phyloP scores from a whole-genome alignment of 2,888 invertebrate species.

The Drosophila stalkeri region DNA sequence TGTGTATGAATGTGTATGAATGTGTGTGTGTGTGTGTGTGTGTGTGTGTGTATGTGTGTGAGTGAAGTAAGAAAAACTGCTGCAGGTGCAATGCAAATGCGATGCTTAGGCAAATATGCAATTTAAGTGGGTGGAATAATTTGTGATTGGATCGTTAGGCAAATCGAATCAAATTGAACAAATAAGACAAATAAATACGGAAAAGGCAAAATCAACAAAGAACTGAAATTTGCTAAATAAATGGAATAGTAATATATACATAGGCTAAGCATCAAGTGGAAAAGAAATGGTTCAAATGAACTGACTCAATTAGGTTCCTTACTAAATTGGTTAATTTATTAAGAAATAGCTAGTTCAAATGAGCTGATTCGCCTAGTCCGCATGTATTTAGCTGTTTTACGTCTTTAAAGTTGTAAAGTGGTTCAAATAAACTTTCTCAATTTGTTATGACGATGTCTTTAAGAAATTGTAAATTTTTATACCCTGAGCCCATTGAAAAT shows the following conservation, averaged over 20 bases:
- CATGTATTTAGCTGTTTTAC: no score
- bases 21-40: neutral
- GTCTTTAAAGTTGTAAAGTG: neutral
- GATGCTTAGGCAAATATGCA: slow-evolving; percentile 44
- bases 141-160: slow-evolving; percentile 28
- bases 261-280: no score
- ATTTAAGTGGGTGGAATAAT: slow-evolving; percentile 48
- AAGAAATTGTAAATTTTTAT: no score
- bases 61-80: slow-evolving; percentile 23
- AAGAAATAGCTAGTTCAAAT: neutral
- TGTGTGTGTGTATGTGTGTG: neutral
- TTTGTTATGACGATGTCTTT: neutral
- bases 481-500: no score
- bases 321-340: neutral
- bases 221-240: neutral
- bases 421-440: neutral
- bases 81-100: slow-evolving; percentile 50
- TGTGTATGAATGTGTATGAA: slow-evolving; percentile 5
- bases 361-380: neutral
- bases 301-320: no score
- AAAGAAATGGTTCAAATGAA: neutral
- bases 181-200: neutral
- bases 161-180: slow-evolving; percentile 2
- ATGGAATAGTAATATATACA: neutral
- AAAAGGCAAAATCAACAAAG: neutral